Conservation (phyloP, 2,113 vertebrate species). For the Poecile atricapillus region DNA sequence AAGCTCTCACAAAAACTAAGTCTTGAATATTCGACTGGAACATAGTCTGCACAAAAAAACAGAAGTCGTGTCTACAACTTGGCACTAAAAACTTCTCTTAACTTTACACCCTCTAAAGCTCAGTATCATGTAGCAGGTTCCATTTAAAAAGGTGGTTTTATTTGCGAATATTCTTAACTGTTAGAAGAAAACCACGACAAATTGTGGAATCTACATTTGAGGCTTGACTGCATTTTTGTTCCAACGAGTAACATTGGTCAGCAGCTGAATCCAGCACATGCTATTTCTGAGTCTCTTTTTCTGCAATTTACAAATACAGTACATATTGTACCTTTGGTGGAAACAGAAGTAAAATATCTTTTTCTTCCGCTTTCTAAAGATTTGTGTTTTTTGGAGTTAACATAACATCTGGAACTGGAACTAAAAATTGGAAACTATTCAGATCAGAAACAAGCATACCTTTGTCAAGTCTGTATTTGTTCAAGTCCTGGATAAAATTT, state of each 20-base stretch:
- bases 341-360: not conserved
- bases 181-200: not conserved
- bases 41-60: not conserved
- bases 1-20: not conserved
- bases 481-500: conserved; percentile 19
- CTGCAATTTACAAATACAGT: not conserved
- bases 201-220: not conserved
- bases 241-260: not conserved
- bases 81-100: not conserved
- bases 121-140: not conserved
- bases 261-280: not conserved
- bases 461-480: conserved; percentile 64
- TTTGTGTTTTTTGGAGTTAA: conserved; percentile 12
- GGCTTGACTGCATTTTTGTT: not conserved
- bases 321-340: not conserved
- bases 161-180: not conserved
- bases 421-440: conserved; percentile 46
- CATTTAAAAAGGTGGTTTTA: not conserved
- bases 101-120: not conserved
- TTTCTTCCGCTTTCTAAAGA: not conserved
- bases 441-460: conserved; percentile 71
- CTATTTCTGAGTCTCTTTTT: not conserved
- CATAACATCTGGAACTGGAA: conserved; percentile 61
- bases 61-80: not conserved
- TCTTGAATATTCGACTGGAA: not conserved